These are phyloP conservation scores for Oligia latruncula DNA, from an alignment of 2,888 invertebrate species.

Conservation along the genomic window DNA sequence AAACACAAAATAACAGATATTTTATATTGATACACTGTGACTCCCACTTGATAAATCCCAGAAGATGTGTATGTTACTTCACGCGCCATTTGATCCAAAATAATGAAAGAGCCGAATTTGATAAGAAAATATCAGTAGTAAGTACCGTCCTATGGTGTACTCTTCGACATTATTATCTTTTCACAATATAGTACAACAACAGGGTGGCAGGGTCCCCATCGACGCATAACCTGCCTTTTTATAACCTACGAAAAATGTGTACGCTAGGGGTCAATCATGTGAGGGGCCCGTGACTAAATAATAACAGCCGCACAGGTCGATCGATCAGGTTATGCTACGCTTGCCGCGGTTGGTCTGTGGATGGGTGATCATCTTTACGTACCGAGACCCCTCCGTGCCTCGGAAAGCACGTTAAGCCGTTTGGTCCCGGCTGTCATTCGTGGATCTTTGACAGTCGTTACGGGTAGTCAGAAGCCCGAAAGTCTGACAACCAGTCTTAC, in stretches of 20 bases:
- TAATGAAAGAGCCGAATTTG: not conserved
- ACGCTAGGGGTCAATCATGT: too few relatives aligned
- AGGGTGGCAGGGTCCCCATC: not conserved
- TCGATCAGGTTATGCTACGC: too few relatives aligned
- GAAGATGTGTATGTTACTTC: not conserved
- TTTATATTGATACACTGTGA: not conserved
- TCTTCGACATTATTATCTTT: not conserved
- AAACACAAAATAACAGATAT: conserved; percentile 14
- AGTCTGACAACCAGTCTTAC: too few relatives aligned
- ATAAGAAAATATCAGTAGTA: not conserved
- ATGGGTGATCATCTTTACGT: too few relatives aligned
- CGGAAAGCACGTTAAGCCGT: too few relatives aligned
- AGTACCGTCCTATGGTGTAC: not conserved
- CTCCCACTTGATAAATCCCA: not conserved
- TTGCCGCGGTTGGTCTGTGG: too few relatives aligned
- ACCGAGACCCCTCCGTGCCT: too few relatives aligned
- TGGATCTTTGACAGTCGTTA: too few relatives aligned
- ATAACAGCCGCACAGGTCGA: too few relatives aligned
- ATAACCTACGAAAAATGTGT: not conserved
- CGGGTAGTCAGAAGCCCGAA: too few relatives aligned
- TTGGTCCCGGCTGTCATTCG: too few relatives aligned
- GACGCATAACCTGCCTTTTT: not conserved
- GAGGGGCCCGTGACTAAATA: too few relatives aligned
- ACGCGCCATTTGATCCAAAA: not conserved
- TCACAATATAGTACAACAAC: not conserved